These are phyloP conservation scores for Leptatherina wallacei DNA, from an alignment of 2,797 vertebrate genomes.

Conservation along the genomic window DNA sequence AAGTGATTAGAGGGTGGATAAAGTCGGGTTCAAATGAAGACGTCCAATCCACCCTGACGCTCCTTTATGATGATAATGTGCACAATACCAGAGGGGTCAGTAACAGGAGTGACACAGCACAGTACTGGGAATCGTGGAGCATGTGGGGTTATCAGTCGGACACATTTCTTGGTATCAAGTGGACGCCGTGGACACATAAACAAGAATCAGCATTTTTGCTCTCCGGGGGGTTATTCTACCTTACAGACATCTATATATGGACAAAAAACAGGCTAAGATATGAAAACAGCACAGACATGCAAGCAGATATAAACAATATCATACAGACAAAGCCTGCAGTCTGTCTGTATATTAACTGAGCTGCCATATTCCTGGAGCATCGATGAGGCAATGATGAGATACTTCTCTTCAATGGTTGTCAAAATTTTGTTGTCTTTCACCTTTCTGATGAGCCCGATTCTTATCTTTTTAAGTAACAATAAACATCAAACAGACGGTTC, in stretches of 20 bases:
- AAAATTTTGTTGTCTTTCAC: background rate
- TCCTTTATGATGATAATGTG: slow-evolving; percentile 31
- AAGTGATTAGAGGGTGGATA: slow-evolving; percentile 27
- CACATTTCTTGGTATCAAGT: slow-evolving; percentile 50
- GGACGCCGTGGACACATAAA: slow-evolving; percentile 35
- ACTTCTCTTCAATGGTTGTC: no score
- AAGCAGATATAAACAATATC: background rate
- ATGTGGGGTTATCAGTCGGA: slow-evolving; percentile 47
- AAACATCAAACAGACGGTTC: background rate
- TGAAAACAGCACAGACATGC: background rate
- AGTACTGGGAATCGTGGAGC: slow-evolving; percentile 49
- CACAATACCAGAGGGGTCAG: slow-evolving; percentile 18
- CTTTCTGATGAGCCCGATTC: background rate
- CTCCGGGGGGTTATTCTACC: slow-evolving; percentile 36
- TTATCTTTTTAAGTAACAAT: background rate
- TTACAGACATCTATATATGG: slow-evolving; percentile 4
- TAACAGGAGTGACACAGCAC: slow-evolving; percentile 33
- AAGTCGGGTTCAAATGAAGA: slow-evolving; percentile 9
- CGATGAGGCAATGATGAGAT: background rate
- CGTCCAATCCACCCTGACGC: slow-evolving; percentile 5
- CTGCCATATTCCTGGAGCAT: background rate
- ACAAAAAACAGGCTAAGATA: slow-evolving; percentile 1
- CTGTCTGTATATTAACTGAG: background rate
- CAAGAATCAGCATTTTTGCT: slow-evolving; percentile 42
- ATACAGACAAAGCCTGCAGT: background rate